Evolutionary conservation across 2,888 invertebrate genomes (phyloP), one percentile per base, ranked within the genome.

Genomic region (Cistogaster globosa): DNA sequence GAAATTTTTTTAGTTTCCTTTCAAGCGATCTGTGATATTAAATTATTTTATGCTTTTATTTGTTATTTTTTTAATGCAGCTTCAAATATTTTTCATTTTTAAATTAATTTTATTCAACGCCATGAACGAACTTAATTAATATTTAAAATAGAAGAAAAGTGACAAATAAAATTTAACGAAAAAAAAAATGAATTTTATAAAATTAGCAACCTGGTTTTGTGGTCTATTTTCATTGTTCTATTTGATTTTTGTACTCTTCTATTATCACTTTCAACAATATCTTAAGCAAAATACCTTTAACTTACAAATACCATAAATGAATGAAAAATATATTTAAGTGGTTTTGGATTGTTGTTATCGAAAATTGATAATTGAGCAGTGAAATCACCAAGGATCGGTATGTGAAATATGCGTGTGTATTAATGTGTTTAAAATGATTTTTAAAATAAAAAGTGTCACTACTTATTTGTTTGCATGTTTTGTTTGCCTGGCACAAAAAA

Each of bases 241-340:
- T 88, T 88, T 88, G 83, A 83, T 89, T 36, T 91, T 91, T 71
- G 60, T 90, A 71, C 82, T 88, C 83, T 90, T 90, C 86, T 91
- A 90, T 86, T 90, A 89, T 87, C 87, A 90, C 86, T 87, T 91
- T 87, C 88, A 89, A 53, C 88, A 88, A 69, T 88, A 88, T 82
- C 63, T 90, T 51, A 88, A 84, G 53, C 68, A 42, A 68, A 65
- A 18, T 20, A 55, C 45, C 58, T 18, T 32, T 36, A 45, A 63
- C 65, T 58, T 5, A n/a, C 16, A 65, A 58, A 36, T 38, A n/a
- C 51, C 22, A 45, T 14, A 20, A 53, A 45, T 58, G 12, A 53
- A 57, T 58, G 14, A 2, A 20, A 51, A 26, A 51, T 32, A 1
- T 18, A 26, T 16, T 42, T 18, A 20, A 53, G 22, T 63, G 22